These are phyloP conservation scores for Butorides virescens DNA, from an alignment of 2,113 vertebrate genomes.

Conservation along the genomic window DNA sequence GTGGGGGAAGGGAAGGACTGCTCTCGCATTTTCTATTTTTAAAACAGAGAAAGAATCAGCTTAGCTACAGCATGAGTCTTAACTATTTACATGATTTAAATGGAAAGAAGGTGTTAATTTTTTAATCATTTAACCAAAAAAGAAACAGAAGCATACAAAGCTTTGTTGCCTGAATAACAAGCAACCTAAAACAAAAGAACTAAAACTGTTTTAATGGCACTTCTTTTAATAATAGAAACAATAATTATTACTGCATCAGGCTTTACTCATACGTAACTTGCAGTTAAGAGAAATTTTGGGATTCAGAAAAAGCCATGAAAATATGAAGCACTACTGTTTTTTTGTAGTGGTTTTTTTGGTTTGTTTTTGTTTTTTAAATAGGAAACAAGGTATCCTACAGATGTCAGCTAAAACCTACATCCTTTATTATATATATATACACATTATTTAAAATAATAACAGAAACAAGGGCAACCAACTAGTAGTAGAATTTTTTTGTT, in stretches of 20 bases:
- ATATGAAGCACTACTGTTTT: neutral
- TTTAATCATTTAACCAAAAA: neutral
- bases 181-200: neutral
- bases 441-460: neutral
- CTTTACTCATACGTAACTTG: neutral
- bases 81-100: conserved; percentile 62
- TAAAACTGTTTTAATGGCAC: neutral
- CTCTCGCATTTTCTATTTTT: conserved; percentile 92
- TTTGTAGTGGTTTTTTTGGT: neutral
- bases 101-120: conserved; percentile 11
- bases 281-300: conserved; percentile 16
- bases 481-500: neutral
- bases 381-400: neutral
- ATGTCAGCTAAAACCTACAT: neutral
- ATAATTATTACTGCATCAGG: neutral
- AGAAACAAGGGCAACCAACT: neutral
- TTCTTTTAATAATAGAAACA: neutral
- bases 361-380: neutral
- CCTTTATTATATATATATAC: no score
- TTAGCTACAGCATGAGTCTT: conserved; percentile 61
- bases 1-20: conserved; percentile 75
- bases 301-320: neutral
- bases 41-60: conserved; percentile 80
- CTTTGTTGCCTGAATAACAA: neutral
- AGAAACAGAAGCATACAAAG: neutral